These are phyloP conservation scores for Sogatella furcifera DNA, from an alignment of 1,140 invertebrate species.

Conservation along the genomic window DNA sequence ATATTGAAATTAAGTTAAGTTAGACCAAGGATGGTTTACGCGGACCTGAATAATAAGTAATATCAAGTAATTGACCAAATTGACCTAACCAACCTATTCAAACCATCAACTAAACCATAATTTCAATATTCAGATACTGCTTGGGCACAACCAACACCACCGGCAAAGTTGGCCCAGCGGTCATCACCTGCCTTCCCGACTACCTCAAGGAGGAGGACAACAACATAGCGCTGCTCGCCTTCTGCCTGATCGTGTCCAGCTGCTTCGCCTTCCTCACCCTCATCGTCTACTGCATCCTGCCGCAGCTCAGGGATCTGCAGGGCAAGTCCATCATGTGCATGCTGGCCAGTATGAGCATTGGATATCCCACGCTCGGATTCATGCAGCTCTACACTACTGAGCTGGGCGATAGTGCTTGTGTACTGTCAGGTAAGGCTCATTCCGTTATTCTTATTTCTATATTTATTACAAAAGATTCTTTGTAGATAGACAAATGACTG, in stretches of 20 bases:
- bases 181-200: not conserved
- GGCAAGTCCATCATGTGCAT: conserved; percentile 42
- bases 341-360: conserved; percentile 40
- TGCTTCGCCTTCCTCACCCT: conserved; percentile 44
- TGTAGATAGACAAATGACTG: too few species aligned
- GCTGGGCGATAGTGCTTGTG: too few species aligned
- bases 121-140: not conserved
- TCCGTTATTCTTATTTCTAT: too few species aligned
- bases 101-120: conserved; percentile 33
- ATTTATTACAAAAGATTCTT: too few species aligned
- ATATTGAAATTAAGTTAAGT: too few species aligned
- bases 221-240: conserved; percentile 4
- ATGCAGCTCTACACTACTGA: conserved; percentile 29
- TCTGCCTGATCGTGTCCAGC: conserved; percentile 37
- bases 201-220: conserved; percentile 2
- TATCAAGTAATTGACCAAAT: too few species aligned
- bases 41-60: too few species aligned
- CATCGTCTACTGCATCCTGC: conserved; percentile 42
- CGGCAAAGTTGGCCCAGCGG: not conserved
- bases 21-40: too few species aligned
- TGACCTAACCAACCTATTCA: too few species aligned
- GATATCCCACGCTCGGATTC: conserved; percentile 42
- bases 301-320: conserved; percentile 42
- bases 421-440: too few species aligned
- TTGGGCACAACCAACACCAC: not conserved